Percentiles rank a stretch among this genome's conserved stretches.
Evolutionary conservation across 2,888 invertebrate species (phyloP).

Genomic region (Xestobium rufovillosum): DNA sequence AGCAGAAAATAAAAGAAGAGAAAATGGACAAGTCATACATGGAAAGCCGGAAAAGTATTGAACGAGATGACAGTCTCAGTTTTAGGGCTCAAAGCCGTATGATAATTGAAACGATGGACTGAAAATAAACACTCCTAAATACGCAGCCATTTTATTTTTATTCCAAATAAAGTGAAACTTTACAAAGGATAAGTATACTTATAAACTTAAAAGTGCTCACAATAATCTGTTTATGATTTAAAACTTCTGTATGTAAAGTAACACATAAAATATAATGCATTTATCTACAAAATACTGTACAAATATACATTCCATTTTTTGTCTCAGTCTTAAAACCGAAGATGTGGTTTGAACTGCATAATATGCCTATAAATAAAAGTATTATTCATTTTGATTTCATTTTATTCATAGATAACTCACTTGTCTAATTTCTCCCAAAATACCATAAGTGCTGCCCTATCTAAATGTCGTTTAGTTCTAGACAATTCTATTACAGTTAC

Average conservation of each 20-base stretch:
- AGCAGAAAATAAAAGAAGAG: too few species aligned
- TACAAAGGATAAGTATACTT: too few species aligned
- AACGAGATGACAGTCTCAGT: too few species aligned
- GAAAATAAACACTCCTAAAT: too few species aligned
- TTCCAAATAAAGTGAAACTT: too few species aligned
- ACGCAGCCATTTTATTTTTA: too few species aligned
- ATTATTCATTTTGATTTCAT: slow-evolving; percentile 3
- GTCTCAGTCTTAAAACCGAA: slow-evolving; percentile 54
- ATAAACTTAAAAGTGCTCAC: too few species aligned
- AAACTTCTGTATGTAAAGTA: slow-evolving; percentile 1
- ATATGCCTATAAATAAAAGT: slow-evolving; percentile 64
- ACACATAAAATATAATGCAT: background rate
- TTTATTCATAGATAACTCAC: slow-evolving; percentile 47
- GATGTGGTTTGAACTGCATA: slow-evolving; percentile 80
- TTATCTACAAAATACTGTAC: slow-evolving; percentile 2
- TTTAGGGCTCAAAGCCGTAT: too few species aligned
- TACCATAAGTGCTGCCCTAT: slow-evolving; percentile 87
- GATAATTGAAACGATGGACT: too few species aligned
- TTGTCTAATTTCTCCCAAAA: slow-evolving; percentile 98
- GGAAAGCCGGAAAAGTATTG: too few species aligned
- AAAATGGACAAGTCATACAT: too few species aligned
- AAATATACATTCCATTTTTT: background rate
- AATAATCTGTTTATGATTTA: background rate
- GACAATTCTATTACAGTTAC: slow-evolving; percentile 90
- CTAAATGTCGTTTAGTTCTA: slow-evolving; percentile 90